A percentile compares a stretch with the other conserved stretches of the same genome.
phyloP scores from a whole-genome alignment of 2,113 vertebrate species.

The Phoxinus phoxinus region DNA sequence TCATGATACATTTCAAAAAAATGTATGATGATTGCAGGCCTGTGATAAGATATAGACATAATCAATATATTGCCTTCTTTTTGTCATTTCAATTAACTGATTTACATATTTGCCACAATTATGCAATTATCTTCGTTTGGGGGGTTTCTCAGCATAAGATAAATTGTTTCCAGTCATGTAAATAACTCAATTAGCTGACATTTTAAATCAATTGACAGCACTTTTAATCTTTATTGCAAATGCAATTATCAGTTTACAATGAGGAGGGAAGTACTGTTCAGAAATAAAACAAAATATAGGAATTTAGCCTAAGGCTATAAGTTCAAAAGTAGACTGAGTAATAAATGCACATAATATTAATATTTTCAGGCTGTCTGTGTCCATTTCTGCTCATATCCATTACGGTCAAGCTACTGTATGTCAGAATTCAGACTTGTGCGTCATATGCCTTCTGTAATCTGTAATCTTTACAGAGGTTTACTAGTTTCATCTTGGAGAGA shows the following conservation, averaged over 20 bases:
- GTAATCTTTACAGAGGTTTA: neutral
- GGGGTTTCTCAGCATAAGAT: neutral
- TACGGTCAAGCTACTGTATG: neutral
- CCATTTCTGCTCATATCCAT: neutral
- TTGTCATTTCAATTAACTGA: neutral
- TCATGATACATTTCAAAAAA: no score
- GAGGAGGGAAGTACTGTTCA: neutral
- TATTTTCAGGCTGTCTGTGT: neutral
- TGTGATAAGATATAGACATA: neutral
- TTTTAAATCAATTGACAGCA: neutral
- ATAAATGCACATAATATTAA: neutral
- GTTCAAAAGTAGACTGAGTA: neutral
- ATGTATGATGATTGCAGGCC: neutral
- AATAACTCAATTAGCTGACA: neutral
- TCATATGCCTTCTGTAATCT: constrained; percentile 6
- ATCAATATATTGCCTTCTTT: neutral
- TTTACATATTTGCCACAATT: neutral
- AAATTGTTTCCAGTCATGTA: neutral
- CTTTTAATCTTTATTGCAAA: neutral
- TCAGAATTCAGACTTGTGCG: neutral
- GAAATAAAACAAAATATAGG: neutral
- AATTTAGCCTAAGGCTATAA: neutral
- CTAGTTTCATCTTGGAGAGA: neutral
- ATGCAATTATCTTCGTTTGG: neutral
- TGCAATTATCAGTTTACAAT: neutral